Conservation (phyloP, 2,797 vertebrate genomes). For the Cyprinodon diabolis region DNA sequence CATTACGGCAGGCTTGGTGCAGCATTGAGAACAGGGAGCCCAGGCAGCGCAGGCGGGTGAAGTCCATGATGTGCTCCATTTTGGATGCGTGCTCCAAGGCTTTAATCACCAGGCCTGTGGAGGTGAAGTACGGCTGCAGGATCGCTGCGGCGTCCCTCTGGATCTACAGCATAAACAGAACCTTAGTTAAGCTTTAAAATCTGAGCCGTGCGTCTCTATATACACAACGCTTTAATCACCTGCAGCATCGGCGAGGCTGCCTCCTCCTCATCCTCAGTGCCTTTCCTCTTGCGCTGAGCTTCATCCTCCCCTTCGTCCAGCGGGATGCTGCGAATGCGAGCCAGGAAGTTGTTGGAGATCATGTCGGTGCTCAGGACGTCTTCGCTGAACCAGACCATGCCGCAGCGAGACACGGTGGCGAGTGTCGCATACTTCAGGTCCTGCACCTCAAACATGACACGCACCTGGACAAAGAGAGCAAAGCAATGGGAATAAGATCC, state of each 20-base stretch:
- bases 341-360: constrained; percentile 98
- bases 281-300: constrained; percentile 91
- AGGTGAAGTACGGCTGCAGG: constrained; percentile 97
- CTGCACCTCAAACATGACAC: constrained; percentile 99
- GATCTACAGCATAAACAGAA: constrained; percentile 80
- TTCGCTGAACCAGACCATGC: constrained; percentile 99
- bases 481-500: not conserved
- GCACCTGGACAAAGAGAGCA: constrained; percentile 80
- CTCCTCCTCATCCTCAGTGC: constrained; percentile 94
- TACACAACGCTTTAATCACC: constrained; percentile 70
- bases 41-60: constrained; percentile 94
- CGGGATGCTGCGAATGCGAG: constrained; percentile 92
- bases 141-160: constrained; percentile 90
- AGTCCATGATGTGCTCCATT: constrained; percentile 99
- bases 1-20: constrained; percentile 97
- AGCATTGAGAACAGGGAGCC: constrained; percentile 97
- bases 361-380: constrained; percentile 99
- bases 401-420: constrained; percentile 97
- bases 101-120: constrained; percentile 95
- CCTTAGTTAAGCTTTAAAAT: not conserved
- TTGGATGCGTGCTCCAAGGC: constrained; percentile 96
- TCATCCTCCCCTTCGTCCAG: constrained; percentile 99
- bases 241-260: constrained; percentile 95
- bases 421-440: constrained; percentile 97
- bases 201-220: not conserved